Evolutionary conservation across 64 coral and sea anemone species (phyloP).

Genomic region (Pachyseris speciosa): DNA sequence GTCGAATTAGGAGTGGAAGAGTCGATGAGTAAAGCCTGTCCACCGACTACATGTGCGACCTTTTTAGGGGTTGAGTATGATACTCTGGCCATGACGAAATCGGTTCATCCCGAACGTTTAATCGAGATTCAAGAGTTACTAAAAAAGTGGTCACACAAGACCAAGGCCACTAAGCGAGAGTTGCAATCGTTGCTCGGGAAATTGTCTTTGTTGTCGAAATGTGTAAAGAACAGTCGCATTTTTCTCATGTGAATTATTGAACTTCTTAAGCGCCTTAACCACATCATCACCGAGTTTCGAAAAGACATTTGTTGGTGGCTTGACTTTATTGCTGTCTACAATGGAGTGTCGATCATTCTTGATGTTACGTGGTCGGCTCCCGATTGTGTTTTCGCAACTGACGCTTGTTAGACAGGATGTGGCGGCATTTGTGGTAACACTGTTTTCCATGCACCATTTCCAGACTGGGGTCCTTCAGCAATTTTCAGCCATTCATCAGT

Average conservation of each 20-base stretch:
- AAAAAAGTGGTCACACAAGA: too few relatives aligned
- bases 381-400: slow-evolving; percentile 18
- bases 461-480: neutral
- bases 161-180: too few relatives aligned
- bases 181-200: too few relatives aligned
- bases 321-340: slow-evolving; percentile 14
- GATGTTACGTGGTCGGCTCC: slow-evolving; percentile 6
- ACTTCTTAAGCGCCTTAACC: neutral
- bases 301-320: slow-evolving; percentile 48
- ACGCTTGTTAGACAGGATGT: slow-evolving; percentile 44
- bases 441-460: slow-evolving; percentile 29
- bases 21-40: slow-evolving; percentile 42
- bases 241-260: slow-evolving; percentile 18
- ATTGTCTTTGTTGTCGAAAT: too few relatives aligned
- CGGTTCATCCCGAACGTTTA: slow-evolving; percentile 12
- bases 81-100: slow-evolving; percentile 46
- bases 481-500: slow-evolving; percentile 24
- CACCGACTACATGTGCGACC: slow-evolving; percentile 19
- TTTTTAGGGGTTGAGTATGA: slow-evolving; percentile 54
- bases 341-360: slow-evolving; percentile 29
- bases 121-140: too few relatives aligned
- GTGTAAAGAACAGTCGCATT: slow-evolving; percentile 6
- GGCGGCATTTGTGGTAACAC: slow-evolving; percentile 13
- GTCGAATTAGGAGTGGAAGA: neutral
- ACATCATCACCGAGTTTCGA: slow-evolving; percentile 22